These are phyloP conservation scores for Sandelia bainsii DNA, from an alignment of 2,797 vertebrate species.

Conservation along the genomic window DNA sequence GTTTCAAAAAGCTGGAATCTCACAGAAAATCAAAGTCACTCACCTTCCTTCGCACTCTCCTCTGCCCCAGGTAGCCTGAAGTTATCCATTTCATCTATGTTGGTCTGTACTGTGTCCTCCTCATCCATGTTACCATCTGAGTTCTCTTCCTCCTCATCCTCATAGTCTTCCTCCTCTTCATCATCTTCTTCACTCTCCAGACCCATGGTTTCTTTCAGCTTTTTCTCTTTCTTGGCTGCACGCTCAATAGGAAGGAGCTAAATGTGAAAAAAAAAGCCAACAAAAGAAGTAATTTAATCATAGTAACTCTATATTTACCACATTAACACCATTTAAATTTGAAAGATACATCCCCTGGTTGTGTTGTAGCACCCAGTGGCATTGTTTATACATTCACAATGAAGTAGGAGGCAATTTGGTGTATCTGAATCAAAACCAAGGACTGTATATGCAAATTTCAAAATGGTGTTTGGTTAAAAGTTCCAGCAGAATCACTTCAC, in stretches of 20 bases:
- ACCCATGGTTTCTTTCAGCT: slow-evolving; percentile 54
- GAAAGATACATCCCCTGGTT: too few species aligned
- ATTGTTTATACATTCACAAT: too few species aligned
- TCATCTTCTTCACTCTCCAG: slow-evolving; percentile 81
- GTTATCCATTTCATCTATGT: slow-evolving; percentile 87
- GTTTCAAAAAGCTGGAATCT: neutral
- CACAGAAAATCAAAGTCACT: slow-evolving; percentile 16
- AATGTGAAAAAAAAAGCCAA: neutral
- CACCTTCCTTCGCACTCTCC: slow-evolving; percentile 89
- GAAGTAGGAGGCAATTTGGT: too few species aligned
- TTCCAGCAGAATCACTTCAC: slow-evolving; percentile 24
- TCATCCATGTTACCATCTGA: slow-evolving; percentile 79
- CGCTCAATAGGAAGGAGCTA: slow-evolving; percentile 96
- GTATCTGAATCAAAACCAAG: neutral
- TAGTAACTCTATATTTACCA: neutral
- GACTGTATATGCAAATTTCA: neutral
- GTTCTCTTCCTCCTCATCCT: slow-evolving; percentile 54
- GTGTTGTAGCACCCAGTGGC: neutral
- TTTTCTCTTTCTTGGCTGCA: slow-evolving; percentile 91
- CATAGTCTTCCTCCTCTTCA: slow-evolving; percentile 55
- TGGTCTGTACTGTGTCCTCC: slow-evolving; percentile 86
- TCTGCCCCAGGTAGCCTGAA: slow-evolving; percentile 89
- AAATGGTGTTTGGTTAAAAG: neutral
- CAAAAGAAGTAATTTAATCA: neutral
- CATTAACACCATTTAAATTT: neutral